These are phyloP conservation scores for Aleiodes sp. DNA, from an alignment of 1,140 invertebrate species.

Conservation along the genomic window DNA sequence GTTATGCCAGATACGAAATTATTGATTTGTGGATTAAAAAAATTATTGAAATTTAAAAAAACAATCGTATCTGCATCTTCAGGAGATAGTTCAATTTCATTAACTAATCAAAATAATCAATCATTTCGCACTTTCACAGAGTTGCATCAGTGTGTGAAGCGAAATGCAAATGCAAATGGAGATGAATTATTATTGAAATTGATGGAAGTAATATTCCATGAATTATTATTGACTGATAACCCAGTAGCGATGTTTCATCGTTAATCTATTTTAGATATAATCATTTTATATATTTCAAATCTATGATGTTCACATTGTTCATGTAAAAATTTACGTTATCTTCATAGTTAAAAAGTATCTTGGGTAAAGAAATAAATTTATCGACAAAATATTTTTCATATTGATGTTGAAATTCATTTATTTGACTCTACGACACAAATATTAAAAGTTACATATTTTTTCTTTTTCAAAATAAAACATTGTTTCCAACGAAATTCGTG, in stretches of 20 bases:
- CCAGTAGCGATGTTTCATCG: neutral
- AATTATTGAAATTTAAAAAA: neutral
- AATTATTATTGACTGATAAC: neutral
- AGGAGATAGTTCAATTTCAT: neutral
- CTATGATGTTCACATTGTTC: too few relatives aligned
- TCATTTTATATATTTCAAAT: neutral
- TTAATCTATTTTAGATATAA: neutral
- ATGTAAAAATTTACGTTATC: too few relatives aligned
- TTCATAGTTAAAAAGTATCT: too few relatives aligned
- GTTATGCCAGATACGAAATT: slow-evolving; percentile 38
- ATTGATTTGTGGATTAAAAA: neutral
- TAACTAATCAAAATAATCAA: neutral
- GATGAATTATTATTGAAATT: neutral
- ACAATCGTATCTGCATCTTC: neutral
- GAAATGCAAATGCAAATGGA: neutral
- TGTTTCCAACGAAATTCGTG: too few relatives aligned
- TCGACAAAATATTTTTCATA: too few relatives aligned
- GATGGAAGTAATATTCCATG: neutral
- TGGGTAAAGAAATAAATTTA: too few relatives aligned
- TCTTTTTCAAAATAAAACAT: too few relatives aligned
- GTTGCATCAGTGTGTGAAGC: neutral
- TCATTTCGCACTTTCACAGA: neutral
- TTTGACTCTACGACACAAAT: too few relatives aligned
- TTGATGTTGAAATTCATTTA: too few relatives aligned
- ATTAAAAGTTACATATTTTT: too few relatives aligned